Evolutionary conservation across 2,888 invertebrate genomes (phyloP).

Genomic region (Allophyes oxyacanthae): DNA sequence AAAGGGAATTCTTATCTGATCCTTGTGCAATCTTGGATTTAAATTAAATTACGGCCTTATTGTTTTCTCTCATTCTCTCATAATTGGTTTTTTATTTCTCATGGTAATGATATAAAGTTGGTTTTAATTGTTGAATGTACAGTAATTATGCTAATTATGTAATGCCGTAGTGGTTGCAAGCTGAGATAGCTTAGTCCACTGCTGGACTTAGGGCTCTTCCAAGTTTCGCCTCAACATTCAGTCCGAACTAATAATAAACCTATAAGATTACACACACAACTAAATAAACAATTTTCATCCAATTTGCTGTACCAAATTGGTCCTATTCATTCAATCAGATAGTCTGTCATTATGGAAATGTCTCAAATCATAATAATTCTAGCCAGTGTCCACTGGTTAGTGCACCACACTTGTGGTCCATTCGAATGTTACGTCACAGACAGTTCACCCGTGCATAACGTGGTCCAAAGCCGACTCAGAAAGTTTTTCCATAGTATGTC

Average conservation of each 20-base stretch:
- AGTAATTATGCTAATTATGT: no score
- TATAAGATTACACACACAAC: not conserved
- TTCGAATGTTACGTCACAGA: constrained; percentile 52
- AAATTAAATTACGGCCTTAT: no score
- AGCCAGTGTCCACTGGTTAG: constrained; percentile 34
- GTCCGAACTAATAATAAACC: no score
- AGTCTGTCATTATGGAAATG: constrained; percentile 25
- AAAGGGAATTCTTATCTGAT: not conserved
- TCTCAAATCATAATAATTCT: constrained; percentile 33
- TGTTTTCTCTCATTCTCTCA: no score
- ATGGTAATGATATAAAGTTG: no score
- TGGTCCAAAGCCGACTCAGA: constrained; percentile 47
- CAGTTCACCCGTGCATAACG: constrained; percentile 58
- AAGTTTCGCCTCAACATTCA: no score
- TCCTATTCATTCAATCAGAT: constrained; percentile 9
- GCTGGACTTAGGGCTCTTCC: no score
- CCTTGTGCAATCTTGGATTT: no score
- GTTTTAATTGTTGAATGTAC: no score
- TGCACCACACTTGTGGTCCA: constrained; percentile 37
- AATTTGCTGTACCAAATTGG: constrained; percentile 23
- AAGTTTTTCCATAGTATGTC: constrained; percentile 61
- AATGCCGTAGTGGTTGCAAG: no score
- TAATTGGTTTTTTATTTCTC: no score
- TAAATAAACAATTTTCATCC: not conserved
- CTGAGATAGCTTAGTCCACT: no score